These are phyloP conservation scores for Pseudomyrmex sp. DNA, from an alignment of 1,140 invertebrate species.

Conservation along the genomic window DNA sequence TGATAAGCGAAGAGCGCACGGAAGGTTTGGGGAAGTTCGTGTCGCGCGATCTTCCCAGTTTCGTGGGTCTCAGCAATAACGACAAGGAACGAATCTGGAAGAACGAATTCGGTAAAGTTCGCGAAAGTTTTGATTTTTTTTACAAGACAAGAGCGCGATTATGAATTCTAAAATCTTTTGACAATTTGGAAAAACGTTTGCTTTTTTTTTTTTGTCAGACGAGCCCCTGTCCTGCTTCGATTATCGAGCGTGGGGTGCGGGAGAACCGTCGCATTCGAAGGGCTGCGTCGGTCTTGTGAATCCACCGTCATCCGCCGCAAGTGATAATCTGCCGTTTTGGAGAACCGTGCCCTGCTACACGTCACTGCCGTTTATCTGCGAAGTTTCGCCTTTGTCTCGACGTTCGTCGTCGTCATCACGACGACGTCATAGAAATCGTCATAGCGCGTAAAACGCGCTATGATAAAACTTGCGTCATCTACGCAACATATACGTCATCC, in stretches of 20 bases:
- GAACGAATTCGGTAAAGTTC: conserved; percentile 80
- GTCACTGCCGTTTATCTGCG: conserved; percentile 86
- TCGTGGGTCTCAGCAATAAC: conserved; percentile 86
- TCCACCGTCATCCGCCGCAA: neutral
- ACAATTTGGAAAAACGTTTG: neutral
- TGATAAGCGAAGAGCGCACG: conserved; percentile 86
- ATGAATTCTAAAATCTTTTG: neutral
- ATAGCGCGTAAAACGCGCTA: neutral
- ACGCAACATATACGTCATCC: neutral
- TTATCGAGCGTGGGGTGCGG: conserved; percentile 88
- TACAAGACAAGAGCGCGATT: neutral
- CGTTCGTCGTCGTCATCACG: neutral
- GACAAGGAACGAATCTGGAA: conserved; percentile 80
- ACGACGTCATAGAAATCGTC: neutral
- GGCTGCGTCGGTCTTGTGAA: conserved; percentile 86
- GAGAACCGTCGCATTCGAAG: conserved; percentile 85
- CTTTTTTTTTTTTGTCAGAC: conserved; percentile 75
- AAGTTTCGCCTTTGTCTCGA: conserved; percentile 83
- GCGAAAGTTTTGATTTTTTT: neutral
- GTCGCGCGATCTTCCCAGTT: conserved; percentile 81
- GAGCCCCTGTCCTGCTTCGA: conserved; percentile 86
- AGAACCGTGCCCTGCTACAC: conserved; percentile 84
- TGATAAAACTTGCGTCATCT: neutral
- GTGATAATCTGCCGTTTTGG: conserved; percentile 84
- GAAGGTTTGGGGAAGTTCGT: conserved; percentile 85